Evolutionary conservation across 2,113 vertebrate genomes (phyloP).

Genomic region (Syngnathoides biaculeatus): DNA sequence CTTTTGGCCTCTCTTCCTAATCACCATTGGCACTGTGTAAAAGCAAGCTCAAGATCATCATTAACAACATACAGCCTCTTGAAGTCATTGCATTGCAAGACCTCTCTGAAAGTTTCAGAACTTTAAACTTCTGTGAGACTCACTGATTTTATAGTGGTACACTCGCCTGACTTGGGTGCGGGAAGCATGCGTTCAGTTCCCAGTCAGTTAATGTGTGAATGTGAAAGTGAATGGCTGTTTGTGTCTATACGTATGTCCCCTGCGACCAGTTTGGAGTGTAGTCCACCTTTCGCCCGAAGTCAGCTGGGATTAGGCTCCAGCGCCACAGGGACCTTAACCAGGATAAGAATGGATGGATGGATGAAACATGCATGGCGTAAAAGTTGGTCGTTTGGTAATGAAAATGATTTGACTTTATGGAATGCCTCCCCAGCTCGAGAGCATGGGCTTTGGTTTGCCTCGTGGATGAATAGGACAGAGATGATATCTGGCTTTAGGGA

Average conservation of each 20-base stretch:
- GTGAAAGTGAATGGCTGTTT: no score
- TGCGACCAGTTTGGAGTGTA: no score
- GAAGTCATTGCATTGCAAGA: not conserved
- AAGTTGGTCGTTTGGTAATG: constrained; percentile 18
- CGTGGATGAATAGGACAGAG: constrained; percentile 60
- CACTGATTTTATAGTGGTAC: not conserved
- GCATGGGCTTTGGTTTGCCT: constrained; percentile 33
- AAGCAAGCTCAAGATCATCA: not conserved
- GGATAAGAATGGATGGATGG: not conserved
- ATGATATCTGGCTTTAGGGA: constrained; percentile 67
- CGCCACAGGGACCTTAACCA: no score
- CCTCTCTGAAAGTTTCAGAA: constrained; percentile 7
- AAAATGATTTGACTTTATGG: constrained; percentile 42
- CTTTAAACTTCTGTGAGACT: constrained; percentile 5
- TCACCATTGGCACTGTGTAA: not conserved
- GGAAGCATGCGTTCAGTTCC: no score
- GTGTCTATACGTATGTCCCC: no score
- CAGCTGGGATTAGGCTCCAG: no score
- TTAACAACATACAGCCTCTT: not conserved
- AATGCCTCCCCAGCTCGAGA: constrained; percentile 28
- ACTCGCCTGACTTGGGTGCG: no score
- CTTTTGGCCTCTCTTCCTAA: constrained; percentile 12
- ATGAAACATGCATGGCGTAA: constrained; percentile 7
- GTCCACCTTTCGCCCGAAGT: no score
- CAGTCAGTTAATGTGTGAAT: no score